Evolutionary conservation across 2,113 vertebrate genomes (phyloP).

Genomic region (Pyrgilauda ruficollis): DNA sequence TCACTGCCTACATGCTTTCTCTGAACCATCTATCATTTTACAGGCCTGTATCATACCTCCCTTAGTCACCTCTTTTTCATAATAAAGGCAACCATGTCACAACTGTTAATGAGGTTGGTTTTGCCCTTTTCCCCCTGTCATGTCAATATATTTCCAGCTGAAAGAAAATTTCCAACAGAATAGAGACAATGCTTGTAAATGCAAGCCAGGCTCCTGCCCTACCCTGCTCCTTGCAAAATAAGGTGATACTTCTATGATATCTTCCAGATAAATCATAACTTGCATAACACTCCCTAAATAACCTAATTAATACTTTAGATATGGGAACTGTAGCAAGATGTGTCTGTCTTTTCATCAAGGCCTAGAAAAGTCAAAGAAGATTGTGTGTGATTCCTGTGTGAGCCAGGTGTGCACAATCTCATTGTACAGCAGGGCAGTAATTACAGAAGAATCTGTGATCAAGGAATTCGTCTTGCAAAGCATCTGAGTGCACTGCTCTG

Average conservation of each 20-base stretch:
- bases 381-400: neutral
- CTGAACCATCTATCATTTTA: neutral
- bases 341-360: neutral
- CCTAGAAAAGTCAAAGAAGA: neutral
- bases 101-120: neutral
- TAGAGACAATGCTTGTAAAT: neutral
- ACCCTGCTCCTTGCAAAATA: neutral
- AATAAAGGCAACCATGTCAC: neutral
- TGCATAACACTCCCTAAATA: neutral
- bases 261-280: neutral
- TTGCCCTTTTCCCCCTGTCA: neutral
- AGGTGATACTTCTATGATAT: neutral
- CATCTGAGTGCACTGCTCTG: neutral
- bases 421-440: neutral
- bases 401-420: neutral
- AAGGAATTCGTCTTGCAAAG: neutral
- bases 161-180: neutral
- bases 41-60: neutral
- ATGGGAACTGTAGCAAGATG: neutral
- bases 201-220: neutral
- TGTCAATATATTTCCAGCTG: neutral
- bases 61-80: conserved; percentile 2
- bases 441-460: neutral
- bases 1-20: neutral
- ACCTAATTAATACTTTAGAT: neutral